Evolutionary conservation across 2,888 invertebrate species (phyloP), one percentile per base, ranked within the genome.

Genomic region (Apodemia hepburni): DNA sequence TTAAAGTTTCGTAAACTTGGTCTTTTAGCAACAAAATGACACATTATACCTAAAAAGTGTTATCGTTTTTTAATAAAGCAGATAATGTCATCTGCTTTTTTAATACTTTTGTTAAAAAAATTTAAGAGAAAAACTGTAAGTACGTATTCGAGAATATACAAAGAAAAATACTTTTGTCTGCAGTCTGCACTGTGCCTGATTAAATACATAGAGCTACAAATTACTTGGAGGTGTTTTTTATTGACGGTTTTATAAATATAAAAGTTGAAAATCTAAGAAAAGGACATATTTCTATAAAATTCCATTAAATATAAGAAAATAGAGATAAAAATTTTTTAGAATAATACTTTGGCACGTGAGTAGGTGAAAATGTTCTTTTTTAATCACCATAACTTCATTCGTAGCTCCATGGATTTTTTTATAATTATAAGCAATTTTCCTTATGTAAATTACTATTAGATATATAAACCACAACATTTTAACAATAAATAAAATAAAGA

Each of bases 401-500:
- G 74, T 75, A 77, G 73, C 72, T 75, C 72, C 67, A 72, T 71
- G 70, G 64, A 66, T 33, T 49, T 35, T 61, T 62, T 67, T 68
- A 68, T 73, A 68, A 63, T 66, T 71, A 70, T 73, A 71, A 70
- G 70, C 73, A 75, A 69, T 68, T 70, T 71, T 65, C 57, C 65
- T 70, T 67, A 73, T 71, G 73, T 71, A 72, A 69, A 69, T 74
- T 71, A 71, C 67, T 70, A 63, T 75, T 49, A 74, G 75, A 77
- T 72, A 70, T 73, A 78, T 75, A 74, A 75, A 76, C 77, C 78
- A 77, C 76, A 73, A 71, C 72, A 67, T 68, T 69, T 71, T 77
- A 81, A 81, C 78, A 83, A 77, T 79, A 80, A 75, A 82, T 79
- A 82, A 74, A 77, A 74, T 67, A 66, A 66, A 66, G 49, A 64